Evolutionary conservation across 2,888 invertebrate species (phyloP), one percentile per base, ranked within the genome.

Genomic region (Hypsopygia costalis): DNA sequence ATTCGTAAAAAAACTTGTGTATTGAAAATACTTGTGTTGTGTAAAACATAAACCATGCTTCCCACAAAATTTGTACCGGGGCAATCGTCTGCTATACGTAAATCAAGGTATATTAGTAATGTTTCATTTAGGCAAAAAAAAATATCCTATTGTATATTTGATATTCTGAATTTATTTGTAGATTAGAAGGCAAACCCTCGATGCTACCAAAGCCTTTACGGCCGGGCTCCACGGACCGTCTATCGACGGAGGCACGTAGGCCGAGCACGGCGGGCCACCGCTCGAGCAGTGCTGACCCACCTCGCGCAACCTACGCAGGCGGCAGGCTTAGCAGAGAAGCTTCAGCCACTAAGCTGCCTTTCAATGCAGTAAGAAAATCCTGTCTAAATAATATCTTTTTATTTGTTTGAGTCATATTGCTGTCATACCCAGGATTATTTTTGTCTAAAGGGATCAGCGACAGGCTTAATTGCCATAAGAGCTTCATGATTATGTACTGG

Each of bases 211-310:
- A 78, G 49, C 81, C 78, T 0, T 71, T 77, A 0, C 71, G 79
- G 0, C 71, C 72, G 1, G 77, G 72, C 2, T 87, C 87, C 1
- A 79, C 67, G 0, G 87, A 87, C 47, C 75, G 86, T 0, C 47
- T 75, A 1, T 86, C 87, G 0, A 56, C 58, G 1, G 87, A 87
- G 36, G 61, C 70, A 0, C 72, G 76, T 0, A 52, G 81, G 6
- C 80, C 83, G 0, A 83, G 81, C 33, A 58, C 64, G 16, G 51
- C 67, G 0, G 74, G 76, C 0, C 64, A 63, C 9, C 70, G 88
- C 0, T 83, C 86, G 0, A 87, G 79, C 50, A 86, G 86, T 40
- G 82, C 82, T 0, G 87, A 88, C 21, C 75, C 82, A 0, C 62
- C 73, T 0, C 62, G 82, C 3, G 62, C 56, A 11, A 79, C 81